Percentiles rank a stretch among this genome's conserved stretches.
These are phyloP conservation scores for Axea sp. DNA, from an alignment of 2,888 invertebrate species.

Conservation along the genomic window DNA sequence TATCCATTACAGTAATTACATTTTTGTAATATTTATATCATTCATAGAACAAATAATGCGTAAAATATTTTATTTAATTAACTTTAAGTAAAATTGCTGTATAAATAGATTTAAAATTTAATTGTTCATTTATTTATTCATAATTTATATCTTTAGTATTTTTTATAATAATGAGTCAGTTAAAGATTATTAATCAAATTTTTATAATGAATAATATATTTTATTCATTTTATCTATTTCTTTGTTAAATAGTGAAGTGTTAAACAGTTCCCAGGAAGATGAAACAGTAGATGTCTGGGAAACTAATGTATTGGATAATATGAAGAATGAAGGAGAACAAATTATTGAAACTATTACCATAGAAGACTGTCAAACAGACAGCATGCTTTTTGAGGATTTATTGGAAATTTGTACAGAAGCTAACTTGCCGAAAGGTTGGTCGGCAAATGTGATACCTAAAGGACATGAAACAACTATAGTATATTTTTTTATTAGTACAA, in stretches of 20 bases:
- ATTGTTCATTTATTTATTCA: too few relatives aligned
- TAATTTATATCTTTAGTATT: too few relatives aligned
- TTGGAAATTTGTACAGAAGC: slow-evolving; percentile 74
- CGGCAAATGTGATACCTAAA: slow-evolving; percentile 72
- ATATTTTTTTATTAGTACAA: slow-evolving; percentile 71
- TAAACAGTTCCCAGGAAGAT: slow-evolving; percentile 30
- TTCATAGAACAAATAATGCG: too few relatives aligned
- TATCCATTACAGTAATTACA: too few relatives aligned
- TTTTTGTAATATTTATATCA: too few relatives aligned
- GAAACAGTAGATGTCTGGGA: slow-evolving; percentile 55
- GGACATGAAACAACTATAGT: slow-evolving; percentile 72
- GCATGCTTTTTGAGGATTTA: slow-evolving; percentile 74
- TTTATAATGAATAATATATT: too few relatives aligned
- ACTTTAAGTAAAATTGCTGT: too few relatives aligned
- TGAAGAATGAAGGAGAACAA: slow-evolving; percentile 12
- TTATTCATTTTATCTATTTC: too few relatives aligned
- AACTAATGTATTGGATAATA: slow-evolving; percentile 10
- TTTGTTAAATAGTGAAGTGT: slow-evolving; percentile 24
- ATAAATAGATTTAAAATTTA: too few relatives aligned
- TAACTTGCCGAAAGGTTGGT: slow-evolving; percentile 73
- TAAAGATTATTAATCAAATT: too few relatives aligned
- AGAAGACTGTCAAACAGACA: slow-evolving; percentile 49
- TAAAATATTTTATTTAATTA: too few relatives aligned
- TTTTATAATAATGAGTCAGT: too few relatives aligned
- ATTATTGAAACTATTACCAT: slow-evolving; percentile 13